A percentile compares a stretch with the other conserved stretches of the same genome.
Conservation (phyloP, 2,888 invertebrate species). For the Argyresthia albistria region DNA sequence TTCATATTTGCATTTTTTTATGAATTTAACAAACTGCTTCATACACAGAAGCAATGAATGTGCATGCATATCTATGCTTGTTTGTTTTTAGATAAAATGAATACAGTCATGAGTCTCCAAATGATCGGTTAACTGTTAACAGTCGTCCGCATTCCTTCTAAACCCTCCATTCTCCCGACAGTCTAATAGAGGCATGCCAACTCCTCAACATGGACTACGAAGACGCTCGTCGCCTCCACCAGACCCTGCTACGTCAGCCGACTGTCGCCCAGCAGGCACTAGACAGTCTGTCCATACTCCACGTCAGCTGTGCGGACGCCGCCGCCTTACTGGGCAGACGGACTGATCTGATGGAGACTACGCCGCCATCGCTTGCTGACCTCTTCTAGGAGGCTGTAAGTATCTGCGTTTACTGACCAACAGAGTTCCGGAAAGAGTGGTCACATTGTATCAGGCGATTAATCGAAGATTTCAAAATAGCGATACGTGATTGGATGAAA, state of each 20-base stretch:
- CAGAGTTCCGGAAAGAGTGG: no score
- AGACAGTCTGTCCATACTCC: not conserved
- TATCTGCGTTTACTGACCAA: slow-evolving; percentile 5
- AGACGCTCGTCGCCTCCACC: slow-evolving; percentile 81
- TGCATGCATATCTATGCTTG: no score
- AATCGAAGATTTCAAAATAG: no score
- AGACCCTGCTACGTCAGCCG: slow-evolving; percentile 52
- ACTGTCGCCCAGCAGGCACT: not conserved
- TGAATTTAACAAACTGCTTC: no score
- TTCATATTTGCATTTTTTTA: no score
- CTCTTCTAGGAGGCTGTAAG: slow-evolving; percentile 50
- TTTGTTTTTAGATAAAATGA: no score
- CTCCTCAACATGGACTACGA: slow-evolving; percentile 83
- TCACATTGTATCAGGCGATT: no score
- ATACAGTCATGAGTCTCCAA: no score
- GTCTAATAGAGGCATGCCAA: slow-evolving; percentile 82
- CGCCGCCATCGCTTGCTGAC: slow-evolving; percentile 46
- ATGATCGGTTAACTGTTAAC: no score
- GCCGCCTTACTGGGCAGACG: slow-evolving; percentile 46
- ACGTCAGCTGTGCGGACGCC: not conserved
- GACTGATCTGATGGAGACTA: slow-evolving; percentile 42
- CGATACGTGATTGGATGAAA: no score
- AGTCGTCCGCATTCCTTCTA: not conserved
- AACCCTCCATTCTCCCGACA: slow-evolving; percentile 27
- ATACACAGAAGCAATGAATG: no score